Percentiles rank a stretch among this genome's conserved stretches.
These are phyloP conservation scores for Eubasilissa splendida DNA, from an alignment of 2,888 invertebrate genomes.

Conservation along the genomic window DNA sequence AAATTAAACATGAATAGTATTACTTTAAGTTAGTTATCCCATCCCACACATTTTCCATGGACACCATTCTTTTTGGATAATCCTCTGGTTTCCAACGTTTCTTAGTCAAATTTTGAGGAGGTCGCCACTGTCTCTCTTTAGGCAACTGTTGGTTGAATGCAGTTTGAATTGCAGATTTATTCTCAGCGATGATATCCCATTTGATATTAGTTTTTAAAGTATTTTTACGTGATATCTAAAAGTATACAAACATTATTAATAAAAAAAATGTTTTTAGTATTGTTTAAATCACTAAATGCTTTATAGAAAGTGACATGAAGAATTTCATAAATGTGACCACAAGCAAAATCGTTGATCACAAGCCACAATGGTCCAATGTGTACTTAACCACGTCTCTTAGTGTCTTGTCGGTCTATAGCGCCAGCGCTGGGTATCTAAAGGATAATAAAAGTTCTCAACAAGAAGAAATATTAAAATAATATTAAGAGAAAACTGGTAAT, in stretches of 20 bases:
- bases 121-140: slow-evolving; percentile 66
- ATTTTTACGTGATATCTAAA: slow-evolving; percentile 42
- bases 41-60: slow-evolving; percentile 77
- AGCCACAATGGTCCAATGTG: no score
- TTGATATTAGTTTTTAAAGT: slow-evolving; percentile 61
- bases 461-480: no score
- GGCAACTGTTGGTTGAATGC: slow-evolving; percentile 73
- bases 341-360: no score
- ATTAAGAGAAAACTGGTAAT: no score
- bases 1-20: neutral
- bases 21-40: slow-evolving; percentile 76
- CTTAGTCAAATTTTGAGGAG: slow-evolving; percentile 70
- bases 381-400: no score
- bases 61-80: slow-evolving; percentile 74
- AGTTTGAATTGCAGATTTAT: slow-evolving; percentile 62
- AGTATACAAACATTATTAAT: slow-evolving; percentile 3
- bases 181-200: slow-evolving; percentile 70
- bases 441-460: no score
- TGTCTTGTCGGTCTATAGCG: no score
- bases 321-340: no score
- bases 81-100: slow-evolving; percentile 73
- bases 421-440: no score
- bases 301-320: neutral
- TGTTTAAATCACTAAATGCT: neutral
- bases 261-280: neutral